Conservation (phyloP, 2,888 invertebrate genomes). For the Drosophila imparisetae region DNA sequence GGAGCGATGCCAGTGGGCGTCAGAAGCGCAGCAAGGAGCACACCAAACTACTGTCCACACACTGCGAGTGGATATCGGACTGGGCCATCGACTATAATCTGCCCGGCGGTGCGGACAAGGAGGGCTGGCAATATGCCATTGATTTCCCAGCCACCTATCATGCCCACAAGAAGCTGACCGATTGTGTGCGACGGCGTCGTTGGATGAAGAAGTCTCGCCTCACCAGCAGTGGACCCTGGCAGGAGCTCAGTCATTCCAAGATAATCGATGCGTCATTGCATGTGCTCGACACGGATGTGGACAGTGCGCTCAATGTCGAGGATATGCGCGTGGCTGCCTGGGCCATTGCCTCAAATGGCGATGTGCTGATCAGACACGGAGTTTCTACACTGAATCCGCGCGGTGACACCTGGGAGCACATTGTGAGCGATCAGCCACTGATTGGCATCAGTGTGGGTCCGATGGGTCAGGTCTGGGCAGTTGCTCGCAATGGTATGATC, state of each 20-base stretch:
- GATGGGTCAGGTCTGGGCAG: constrained; percentile 91
- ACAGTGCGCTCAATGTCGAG: constrained; percentile 65
- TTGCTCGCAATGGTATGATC: constrained; percentile 93
- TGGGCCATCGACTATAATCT: constrained; percentile 97
- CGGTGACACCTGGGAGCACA: constrained; percentile 86
- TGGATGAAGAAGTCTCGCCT: constrained; percentile 94
- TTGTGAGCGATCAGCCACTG: constrained; percentile 91
- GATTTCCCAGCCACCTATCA: constrained; percentile 96
- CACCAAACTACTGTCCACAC: constrained; percentile 92
- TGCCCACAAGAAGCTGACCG: constrained; percentile 93
- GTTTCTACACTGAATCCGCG: constrained; percentile 90
- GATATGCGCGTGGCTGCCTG: constrained; percentile 88
- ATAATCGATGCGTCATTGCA: constrained; percentile 92
- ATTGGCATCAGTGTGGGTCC: constrained; percentile 89
- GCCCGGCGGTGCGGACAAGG: constrained; percentile 94
- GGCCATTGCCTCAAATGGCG: constrained; percentile 94
- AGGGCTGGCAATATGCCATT: constrained; percentile 98
- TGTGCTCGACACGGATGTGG: constrained; percentile 86
- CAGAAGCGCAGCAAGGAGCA: constrained; percentile 94
- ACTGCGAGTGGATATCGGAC: constrained; percentile 96
- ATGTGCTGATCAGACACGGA: constrained; percentile 92
- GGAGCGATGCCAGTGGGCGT: constrained; percentile 95
- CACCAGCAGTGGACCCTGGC: constrained; percentile 94
- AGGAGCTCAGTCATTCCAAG: constrained; percentile 93
- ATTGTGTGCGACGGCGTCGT: constrained; percentile 93